Base-by-base conservation (phyloP, 2,113 vertebrate genomes). In the Spea bombifrons region DNA sequence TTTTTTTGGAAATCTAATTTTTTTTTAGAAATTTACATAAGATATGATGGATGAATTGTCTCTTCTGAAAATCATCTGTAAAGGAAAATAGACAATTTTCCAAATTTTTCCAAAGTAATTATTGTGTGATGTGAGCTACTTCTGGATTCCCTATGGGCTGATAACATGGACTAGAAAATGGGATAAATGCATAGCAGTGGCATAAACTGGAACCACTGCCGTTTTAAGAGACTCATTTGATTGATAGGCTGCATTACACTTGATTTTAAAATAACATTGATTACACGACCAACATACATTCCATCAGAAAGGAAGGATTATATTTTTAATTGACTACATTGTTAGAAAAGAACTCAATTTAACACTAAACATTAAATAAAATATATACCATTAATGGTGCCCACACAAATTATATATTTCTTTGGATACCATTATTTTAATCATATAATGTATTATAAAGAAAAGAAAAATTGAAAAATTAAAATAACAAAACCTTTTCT, bases 201-300 rank as follows among this genome's bases (percentile, higher is more conserved):
- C 50, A 71, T 71, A 30, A 53, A n/a, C 13, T 71, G 49, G 17
- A 53, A 30, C 16, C 43, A 44, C 17, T 55, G 5, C 9, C 44
- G 52, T 55, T 17, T 50, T 30, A 55, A 71, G 52, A 55, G 70
- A 55, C 70, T 44, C 49, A n/a, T 30, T 30, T 55, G 70, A 71
- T 55, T 71, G 50, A 71, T 71, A 16, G 10, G 43, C 10, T 44
- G 4, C 2, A 71, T 71, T 1, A 55, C 17, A 53, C 50, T 55
- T 44, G 48, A 55, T 43, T 6, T 55, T 71, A 55, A 71, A 71
- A 50, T 49, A 69, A 69, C 46, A 49, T 49, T 12, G 46, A 49
- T 50, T 50, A 69, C 49, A 47, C 67, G 49, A 43, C 44, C 15
- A n/a, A 50, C 6, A 47, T 3, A 30, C 30, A 30, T 30, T 30